Evolutionary conservation across 2,113 vertebrate species (phyloP).

Genomic region (Eclectus roratus): DNA sequence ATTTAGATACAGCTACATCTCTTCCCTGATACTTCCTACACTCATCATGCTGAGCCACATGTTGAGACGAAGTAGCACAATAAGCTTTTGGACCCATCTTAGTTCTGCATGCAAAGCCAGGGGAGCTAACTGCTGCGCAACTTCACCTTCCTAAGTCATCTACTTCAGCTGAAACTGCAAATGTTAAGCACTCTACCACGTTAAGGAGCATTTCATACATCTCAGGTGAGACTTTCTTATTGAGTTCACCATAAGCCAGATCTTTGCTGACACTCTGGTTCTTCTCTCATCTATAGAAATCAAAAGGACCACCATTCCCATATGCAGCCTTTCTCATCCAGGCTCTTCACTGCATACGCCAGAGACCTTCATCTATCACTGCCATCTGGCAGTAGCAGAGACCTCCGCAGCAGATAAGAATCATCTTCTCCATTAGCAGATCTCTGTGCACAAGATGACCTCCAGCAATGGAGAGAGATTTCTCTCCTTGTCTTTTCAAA

Average conservation of each 20-base stretch:
- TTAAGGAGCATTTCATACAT: background rate
- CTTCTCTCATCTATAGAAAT: background rate
- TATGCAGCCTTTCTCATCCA: background rate
- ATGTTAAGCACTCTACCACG: fast-evolving
- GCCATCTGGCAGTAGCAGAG: background rate
- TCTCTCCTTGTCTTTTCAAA: background rate
- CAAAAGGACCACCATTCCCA: background rate
- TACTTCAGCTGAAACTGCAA: background rate
- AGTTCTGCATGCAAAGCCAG: background rate
- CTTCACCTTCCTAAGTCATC: background rate
- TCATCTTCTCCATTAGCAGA: background rate
- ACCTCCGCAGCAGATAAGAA: background rate
- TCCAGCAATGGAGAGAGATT: background rate
- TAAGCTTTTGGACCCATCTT: background rate
- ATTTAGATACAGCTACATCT: background rate
- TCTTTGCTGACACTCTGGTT: background rate
- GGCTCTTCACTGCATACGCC: background rate
- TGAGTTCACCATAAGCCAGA: background rate
- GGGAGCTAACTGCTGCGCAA: background rate
- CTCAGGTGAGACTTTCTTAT: background rate
- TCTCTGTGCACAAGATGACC: background rate
- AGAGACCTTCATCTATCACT: background rate
- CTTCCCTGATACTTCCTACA: background rate
- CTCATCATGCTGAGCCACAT: background rate
- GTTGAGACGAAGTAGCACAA: background rate